Conservation (phyloP, 2,797 vertebrate genomes). For the Psittacula echo region DNA sequence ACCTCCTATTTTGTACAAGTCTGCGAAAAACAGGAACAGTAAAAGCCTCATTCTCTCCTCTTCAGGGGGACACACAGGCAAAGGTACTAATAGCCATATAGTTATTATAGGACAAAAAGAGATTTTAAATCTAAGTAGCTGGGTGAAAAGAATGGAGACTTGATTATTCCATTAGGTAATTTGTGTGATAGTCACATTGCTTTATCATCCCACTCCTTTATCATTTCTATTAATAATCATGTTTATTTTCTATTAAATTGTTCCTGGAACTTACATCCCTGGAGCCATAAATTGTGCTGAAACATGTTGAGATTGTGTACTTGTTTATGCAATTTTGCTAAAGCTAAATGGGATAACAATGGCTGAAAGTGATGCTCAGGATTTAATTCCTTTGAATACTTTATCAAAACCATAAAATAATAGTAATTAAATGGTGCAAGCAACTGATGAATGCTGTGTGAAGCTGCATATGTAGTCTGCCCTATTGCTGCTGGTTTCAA, state of each 20-base stretch:
- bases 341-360: conserved; percentile 46
- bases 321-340: conserved; percentile 18
- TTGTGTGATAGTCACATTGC: background rate
- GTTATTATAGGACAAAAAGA: background rate
- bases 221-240: conserved; percentile 39
- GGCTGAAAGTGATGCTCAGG: conserved; percentile 14
- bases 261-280: conserved; percentile 33
- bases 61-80: background rate
- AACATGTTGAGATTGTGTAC: conserved; percentile 31
- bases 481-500: conserved; percentile 37
- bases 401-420: conserved; percentile 45
- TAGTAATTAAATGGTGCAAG: conserved; percentile 52
- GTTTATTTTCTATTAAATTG: conserved; percentile 27
- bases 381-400: conserved; percentile 41
- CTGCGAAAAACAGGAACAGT: background rate
- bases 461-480: background rate
- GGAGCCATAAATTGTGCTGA: conserved; percentile 36
- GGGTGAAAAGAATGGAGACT: background rate
- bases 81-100: background rate
- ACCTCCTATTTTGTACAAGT: background rate
- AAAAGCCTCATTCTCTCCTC: background rate
- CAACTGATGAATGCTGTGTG: conserved; percentile 16
- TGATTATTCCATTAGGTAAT: conserved; percentile 13
- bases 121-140: background rate
- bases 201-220: conserved; percentile 33